Percentiles rank a stretch among this genome's conserved stretches.
Evolutionary conservation across 1,140 invertebrate species (phyloP).

Genomic region (Lepidurus arcticus): DNA sequence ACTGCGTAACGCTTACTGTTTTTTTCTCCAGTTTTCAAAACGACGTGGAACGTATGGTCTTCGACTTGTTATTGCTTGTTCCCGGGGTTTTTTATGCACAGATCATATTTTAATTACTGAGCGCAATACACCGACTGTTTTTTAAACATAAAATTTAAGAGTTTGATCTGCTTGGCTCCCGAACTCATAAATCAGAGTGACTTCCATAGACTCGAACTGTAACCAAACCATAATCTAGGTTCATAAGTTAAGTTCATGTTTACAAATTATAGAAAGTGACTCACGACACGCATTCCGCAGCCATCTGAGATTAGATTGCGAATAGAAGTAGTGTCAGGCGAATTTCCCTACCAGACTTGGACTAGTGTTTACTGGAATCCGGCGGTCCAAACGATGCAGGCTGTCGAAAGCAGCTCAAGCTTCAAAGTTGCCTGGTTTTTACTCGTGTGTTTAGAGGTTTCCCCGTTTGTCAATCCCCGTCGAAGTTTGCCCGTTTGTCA

Average conservation of each 20-base stretch:
- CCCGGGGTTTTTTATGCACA: neutral
- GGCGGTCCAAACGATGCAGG: neutral
- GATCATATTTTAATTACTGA: neutral
- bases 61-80: neutral
- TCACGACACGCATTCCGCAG: neutral
- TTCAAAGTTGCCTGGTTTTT: neutral
- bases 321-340: neutral
- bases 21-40: neutral
- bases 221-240: neutral
- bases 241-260: neutral
- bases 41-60: neutral
- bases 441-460: neutral
- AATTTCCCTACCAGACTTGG: neutral
- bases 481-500: neutral
- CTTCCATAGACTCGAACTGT: neutral
- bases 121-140: neutral
- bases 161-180: neutral
- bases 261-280: neutral
- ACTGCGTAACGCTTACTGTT: neutral
- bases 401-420: neutral
- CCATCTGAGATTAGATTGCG: conserved; percentile 9
- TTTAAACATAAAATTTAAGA: neutral
- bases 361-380: neutral
- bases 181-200: neutral
- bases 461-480: neutral